These are phyloP conservation scores for Parus major DNA, from an alignment of 2,113 vertebrate species.

Conservation along the genomic window DNA sequence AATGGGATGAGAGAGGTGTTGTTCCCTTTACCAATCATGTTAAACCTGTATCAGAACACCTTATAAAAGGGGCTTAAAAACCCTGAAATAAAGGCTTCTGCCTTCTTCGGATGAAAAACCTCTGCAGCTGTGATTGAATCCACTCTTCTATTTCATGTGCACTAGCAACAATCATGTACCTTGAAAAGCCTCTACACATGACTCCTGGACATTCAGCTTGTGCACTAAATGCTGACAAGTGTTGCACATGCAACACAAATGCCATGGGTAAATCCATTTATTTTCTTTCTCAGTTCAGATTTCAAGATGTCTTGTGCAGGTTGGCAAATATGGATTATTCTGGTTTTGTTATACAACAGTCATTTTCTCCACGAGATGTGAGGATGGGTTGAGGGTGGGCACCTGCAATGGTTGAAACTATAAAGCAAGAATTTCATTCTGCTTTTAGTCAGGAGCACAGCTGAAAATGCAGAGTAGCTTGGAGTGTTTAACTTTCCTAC, in stretches of 20 bases:
- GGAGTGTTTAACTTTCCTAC: neutral
- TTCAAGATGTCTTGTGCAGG: neutral
- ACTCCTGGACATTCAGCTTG: neutral
- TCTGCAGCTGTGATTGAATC: too few species aligned
- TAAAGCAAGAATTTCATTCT: neutral
- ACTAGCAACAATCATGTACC: neutral
- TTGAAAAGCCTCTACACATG: neutral
- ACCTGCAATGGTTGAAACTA: neutral
- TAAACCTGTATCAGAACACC: too few species aligned
- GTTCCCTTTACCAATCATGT: too few species aligned
- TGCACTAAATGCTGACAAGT: neutral
- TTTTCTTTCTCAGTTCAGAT: neutral
- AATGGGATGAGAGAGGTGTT: too few species aligned
- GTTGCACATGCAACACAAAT: neutral
- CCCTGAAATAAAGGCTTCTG: too few species aligned
- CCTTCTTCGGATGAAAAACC: too few species aligned
- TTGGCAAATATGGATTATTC: neutral
- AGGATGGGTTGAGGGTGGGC: neutral
- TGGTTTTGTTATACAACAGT: neutral
- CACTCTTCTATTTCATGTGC: too few species aligned
- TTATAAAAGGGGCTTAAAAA: too few species aligned
- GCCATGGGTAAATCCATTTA: neutral
- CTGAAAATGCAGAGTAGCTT: neutral
- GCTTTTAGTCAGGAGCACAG: neutral
- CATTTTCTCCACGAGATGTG: neutral